Conservation (phyloP, 2,797 vertebrate genomes). For the Molossus alvarezi region DNA sequence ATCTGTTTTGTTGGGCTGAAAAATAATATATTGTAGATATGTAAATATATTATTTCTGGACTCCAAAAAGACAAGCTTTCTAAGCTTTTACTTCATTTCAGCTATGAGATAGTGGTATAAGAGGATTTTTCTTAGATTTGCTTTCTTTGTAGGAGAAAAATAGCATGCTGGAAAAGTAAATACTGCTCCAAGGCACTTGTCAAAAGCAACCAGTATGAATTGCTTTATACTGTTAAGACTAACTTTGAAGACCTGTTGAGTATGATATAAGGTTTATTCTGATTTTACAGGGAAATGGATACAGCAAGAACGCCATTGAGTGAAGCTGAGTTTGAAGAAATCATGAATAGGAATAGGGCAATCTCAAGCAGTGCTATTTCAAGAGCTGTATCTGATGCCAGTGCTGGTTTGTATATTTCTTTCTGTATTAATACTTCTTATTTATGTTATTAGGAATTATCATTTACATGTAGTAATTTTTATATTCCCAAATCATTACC, state of each 20-base stretch:
- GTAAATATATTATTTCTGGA: constrained; percentile 41
- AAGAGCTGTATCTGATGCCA: constrained; percentile 98
- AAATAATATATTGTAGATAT: neutral
- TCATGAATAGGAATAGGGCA: constrained; percentile 99
- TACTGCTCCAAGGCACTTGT: neutral
- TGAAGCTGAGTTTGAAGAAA: constrained; percentile 99
- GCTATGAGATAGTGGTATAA: neutral
- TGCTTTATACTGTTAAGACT: constrained; percentile 40
- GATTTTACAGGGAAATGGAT: constrained; percentile 96
- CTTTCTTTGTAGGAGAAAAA: constrained; percentile 51
- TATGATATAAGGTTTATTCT: constrained; percentile 77
- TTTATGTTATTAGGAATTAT: constrained; percentile 36
- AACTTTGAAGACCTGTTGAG: constrained; percentile 57
- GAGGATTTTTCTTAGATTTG: constrained; percentile 63
- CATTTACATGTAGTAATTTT: neutral
- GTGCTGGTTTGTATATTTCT: constrained; percentile 94
- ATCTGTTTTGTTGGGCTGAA: neutral
- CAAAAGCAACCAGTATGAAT: constrained; percentile 55
- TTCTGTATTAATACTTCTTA: constrained; percentile 46
- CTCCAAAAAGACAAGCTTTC: constrained; percentile 47
- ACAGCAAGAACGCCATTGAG: constrained; percentile 96
- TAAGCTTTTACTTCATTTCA: constrained; percentile 58
- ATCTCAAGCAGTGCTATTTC: constrained; percentile 99
- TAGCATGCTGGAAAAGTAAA: constrained; percentile 41
- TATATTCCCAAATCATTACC: neutral